These are phyloP conservation scores for Hippoglossus hippoglossus DNA, from an alignment of 2,797 vertebrate species.

Conservation along the genomic window DNA sequence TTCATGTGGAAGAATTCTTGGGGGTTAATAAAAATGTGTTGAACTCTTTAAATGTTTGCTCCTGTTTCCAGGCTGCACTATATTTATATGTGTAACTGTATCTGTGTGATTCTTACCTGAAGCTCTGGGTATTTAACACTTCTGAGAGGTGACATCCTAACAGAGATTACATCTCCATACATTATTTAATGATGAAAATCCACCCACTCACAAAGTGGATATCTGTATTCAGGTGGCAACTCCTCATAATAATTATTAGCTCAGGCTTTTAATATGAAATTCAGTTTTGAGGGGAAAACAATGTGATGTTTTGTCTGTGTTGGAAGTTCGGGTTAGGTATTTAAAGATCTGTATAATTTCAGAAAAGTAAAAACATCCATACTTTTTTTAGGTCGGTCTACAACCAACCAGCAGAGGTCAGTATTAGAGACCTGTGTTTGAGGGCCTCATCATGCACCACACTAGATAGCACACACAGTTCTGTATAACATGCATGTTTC, in stretches of 20 bases:
- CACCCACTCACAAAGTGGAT: no score
- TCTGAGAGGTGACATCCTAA: no score
- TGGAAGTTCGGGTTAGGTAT: no score
- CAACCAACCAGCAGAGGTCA: slow-evolving; percentile 60
- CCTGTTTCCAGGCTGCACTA: background rate
- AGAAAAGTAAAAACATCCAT: no score
- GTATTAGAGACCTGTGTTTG: background rate
- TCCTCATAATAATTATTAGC: no score
- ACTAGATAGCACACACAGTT: background rate
- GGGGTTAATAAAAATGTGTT: slow-evolving; percentile 64
- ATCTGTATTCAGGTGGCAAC: background rate
- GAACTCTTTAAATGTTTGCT: slow-evolving; percentile 24
- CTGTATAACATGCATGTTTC: background rate
- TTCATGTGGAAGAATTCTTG: slow-evolving; percentile 26
- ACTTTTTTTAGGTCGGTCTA: background rate
- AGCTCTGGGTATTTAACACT: background rate
- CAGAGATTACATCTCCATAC: no score
- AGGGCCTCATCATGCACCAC: background rate
- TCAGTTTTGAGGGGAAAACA: background rate
- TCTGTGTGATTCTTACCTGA: background rate
- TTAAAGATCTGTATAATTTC: no score
- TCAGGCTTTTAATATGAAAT: background rate
- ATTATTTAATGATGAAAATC: no score
- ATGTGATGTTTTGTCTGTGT: no score
- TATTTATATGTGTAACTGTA: slow-evolving; percentile 4